Evolutionary conservation across 2,797 vertebrate species (phyloP), one percentile per base, ranked within the genome.

Genomic region (Crocodylus rhombifer): DNA sequence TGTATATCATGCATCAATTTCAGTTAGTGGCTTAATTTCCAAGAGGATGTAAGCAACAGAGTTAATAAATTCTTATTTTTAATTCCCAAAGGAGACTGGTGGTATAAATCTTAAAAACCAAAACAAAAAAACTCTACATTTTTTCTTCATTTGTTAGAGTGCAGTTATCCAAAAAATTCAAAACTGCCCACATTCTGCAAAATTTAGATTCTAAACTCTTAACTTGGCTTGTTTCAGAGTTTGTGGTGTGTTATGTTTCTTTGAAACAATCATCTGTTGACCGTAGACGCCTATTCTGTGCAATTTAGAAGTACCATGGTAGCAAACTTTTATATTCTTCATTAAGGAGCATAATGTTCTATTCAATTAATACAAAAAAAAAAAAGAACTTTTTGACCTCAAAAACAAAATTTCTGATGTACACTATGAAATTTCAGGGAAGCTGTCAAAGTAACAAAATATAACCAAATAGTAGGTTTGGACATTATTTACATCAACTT

Each of bases 151-250:
- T 83, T 69, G 55, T 77, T 94, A 84, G 96, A 95, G 83, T 76
- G 21, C 63, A 2, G 88, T 90, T 88, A 92, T 91, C 1, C 96
- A 1, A 30, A 28, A 76, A 91, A 67, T 95, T 89, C 95, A 92
- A 87, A 95, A 95, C 62, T 90, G 87, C 94, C 60, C 94, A 85
- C 95, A 88, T 96, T 97, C 96, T 97, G 87, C 91, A 94, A 90
- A 97, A 95, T 91, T 80, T 93, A 73, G 90, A 93, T 89, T 93
- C 91, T 73, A 83, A 90, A 80, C 64, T 16, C n/a, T 73, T 51
- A 95, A 92, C 80, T 73, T 42, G 18, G 4, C 94, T 89, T 94
- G 12, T 63, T 51, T 65, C 14, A 65, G n/a, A 36, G 57, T 36
- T 51, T 65, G 15, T 56, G 77, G 51, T 71, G 33, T 55, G 75